Evolutionary conservation across 2,797 vertebrate species (phyloP).

Genomic region (Semotilus atromaculatus): DNA sequence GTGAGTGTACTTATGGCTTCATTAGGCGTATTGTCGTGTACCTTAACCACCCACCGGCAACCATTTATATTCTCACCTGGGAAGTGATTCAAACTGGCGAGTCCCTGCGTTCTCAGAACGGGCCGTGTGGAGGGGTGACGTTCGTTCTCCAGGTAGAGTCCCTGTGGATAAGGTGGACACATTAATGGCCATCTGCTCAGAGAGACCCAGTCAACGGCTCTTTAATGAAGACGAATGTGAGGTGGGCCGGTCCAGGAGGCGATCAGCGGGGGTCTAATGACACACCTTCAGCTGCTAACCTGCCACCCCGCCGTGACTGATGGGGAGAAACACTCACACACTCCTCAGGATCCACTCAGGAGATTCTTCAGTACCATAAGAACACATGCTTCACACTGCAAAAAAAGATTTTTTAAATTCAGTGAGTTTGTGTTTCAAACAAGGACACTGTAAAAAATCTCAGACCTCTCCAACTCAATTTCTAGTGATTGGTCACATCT

Average conservation of each 20-base stretch:
- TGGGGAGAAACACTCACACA: constrained; percentile 34
- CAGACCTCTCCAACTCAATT: background rate
- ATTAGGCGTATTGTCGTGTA: background rate
- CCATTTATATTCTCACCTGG: constrained; percentile 5
- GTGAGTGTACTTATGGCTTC: constrained; percentile 2
- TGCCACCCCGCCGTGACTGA: constrained; percentile 55
- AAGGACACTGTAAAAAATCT: background rate
- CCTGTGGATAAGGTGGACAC: constrained; percentile 77
- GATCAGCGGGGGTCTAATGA: constrained; percentile 89
- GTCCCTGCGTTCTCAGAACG: constrained; percentile 44
- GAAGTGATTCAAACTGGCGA: constrained; percentile 2
- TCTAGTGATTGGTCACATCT: background rate
- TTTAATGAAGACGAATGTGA: constrained; percentile 98
- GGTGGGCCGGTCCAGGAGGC: constrained; percentile 80
- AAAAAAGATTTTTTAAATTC: background rate
- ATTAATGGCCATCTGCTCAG: constrained; percentile 96
- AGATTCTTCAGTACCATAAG: background rate
- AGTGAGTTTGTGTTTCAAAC: background rate
- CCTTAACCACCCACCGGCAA: constrained; percentile 7
- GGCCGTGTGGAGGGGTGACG: constrained; percentile 57
- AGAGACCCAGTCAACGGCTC: constrained; percentile 81
- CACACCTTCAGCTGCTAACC: constrained; percentile 71
- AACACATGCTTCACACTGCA: background rate
- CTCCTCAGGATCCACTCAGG: background rate
- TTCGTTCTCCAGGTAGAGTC: constrained; percentile 87